Evolutionary conservation across 2,797 vertebrate genomes (phyloP).

Genomic region (Enteromius treurensis): DNA sequence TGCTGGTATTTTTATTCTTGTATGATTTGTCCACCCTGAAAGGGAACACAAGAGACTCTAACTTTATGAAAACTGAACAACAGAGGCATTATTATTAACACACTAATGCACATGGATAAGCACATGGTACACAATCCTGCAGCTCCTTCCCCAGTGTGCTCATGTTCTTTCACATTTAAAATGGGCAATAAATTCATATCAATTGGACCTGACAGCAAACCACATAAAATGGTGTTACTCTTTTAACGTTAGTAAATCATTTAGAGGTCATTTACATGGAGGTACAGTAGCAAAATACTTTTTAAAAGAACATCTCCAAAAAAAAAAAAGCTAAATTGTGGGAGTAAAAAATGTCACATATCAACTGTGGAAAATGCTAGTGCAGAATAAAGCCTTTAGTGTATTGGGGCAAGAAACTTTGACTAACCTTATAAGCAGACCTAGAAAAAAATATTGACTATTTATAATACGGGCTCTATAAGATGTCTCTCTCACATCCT

Average conservation of each 20-base stretch:
- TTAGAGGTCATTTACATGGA: background rate
- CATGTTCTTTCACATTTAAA: slow-evolving; percentile 5
- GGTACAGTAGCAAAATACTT: no score
- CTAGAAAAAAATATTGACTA: slow-evolving; percentile 1
- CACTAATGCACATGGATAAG: slow-evolving; percentile 15
- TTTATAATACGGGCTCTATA: background rate
- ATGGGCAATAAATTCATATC: background rate
- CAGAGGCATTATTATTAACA: slow-evolving; percentile 21
- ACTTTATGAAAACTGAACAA: slow-evolving; percentile 11
- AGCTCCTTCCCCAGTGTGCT: slow-evolving; percentile 7
- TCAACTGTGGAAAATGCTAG: background rate
- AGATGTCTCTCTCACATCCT: background rate
- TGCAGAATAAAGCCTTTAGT: background rate
- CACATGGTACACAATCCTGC: slow-evolving; percentile 4
- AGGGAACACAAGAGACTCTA: slow-evolving; percentile 16
- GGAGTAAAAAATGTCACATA: background rate
- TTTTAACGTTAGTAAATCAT: slow-evolving; percentile 7
- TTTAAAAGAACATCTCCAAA: no score
- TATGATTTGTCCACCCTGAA: slow-evolving; percentile 39
- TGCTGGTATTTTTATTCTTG: slow-evolving; percentile 36
- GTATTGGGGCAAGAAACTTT: slow-evolving; percentile 1
- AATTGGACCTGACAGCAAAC: slow-evolving; percentile 4
- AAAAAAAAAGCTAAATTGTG: background rate
- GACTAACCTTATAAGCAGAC: background rate
- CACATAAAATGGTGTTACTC: background rate